Conservation (phyloP, 2,113 vertebrate genomes). For the Riparia riparia region DNA sequence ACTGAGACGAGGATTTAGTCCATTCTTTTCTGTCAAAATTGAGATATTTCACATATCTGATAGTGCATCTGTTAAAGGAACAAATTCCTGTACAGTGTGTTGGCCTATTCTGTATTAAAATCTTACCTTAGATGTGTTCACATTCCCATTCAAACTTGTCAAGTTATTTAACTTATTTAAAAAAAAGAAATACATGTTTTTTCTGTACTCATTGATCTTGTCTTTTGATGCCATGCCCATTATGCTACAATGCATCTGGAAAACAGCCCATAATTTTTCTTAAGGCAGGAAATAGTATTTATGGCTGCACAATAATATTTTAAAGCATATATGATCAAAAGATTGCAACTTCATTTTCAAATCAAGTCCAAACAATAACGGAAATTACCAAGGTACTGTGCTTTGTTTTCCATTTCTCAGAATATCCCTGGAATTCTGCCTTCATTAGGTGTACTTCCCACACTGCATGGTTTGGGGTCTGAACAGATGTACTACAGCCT, state of each 20-base stretch:
- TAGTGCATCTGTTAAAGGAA: background rate
- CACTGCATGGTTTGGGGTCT: background rate
- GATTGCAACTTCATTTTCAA: constrained; percentile 20
- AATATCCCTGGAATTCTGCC: background rate
- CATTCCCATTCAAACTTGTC: background rate
- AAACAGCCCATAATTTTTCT: constrained; percentile 16
- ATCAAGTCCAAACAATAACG: constrained; percentile 25
- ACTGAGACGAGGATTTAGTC: constrained; percentile 35
- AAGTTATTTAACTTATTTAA: background rate
- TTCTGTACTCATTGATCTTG: background rate
- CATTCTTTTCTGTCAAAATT: constrained; percentile 37
- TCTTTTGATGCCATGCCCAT: constrained; percentile 44
- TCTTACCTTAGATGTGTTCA: background rate
- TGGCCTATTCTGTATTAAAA: background rate
- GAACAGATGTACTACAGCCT: background rate
- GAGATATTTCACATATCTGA: constrained; percentile 30
- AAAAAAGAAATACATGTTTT: background rate
- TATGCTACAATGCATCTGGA: constrained; percentile 32
- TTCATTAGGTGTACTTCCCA: background rate
- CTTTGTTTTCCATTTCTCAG: constrained; percentile 8
- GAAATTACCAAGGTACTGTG: background rate
- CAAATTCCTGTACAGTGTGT: background rate
- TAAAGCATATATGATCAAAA: constrained; percentile 45
- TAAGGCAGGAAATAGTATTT: constrained; percentile 39
- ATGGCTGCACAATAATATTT: constrained; percentile 20